phyloP scores from a whole-genome alignment of 1,140 invertebrate species.

The Cheumatopsyche charites region DNA sequence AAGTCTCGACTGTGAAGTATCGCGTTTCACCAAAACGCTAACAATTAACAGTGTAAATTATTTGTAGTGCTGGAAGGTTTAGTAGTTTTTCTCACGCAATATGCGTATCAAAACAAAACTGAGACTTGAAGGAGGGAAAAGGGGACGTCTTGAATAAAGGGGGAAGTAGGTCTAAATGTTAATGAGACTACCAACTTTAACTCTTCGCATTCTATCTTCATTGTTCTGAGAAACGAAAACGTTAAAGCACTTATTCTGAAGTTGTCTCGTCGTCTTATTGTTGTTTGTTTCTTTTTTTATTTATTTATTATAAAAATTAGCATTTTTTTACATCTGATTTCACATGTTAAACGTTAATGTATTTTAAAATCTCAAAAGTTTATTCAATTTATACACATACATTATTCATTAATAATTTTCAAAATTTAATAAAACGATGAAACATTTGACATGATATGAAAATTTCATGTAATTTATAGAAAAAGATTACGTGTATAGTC shows the following conservation, averaged over 20 bases:
- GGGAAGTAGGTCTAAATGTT: slow-evolving; percentile 33
- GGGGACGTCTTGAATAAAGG: not conserved
- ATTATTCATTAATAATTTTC: too few species aligned
- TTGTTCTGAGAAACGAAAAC: slow-evolving; percentile 20
- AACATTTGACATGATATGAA: too few species aligned
- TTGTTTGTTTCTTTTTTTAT: not conserved
- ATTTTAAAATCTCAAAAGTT: too few species aligned
- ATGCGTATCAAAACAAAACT: slow-evolving; percentile 34
- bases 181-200: slow-evolving; percentile 35
- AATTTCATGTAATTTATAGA: too few species aligned
- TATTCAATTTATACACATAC: too few species aligned
- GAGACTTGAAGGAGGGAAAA: not conserved
- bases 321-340: not conserved
- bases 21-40: slow-evolving; percentile 34
- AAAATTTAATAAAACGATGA: too few species aligned
- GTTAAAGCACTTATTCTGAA: not conserved
- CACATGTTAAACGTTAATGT: too few species aligned
- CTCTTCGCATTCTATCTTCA: slow-evolving; percentile 27
- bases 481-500: too few species aligned
- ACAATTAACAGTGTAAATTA: slow-evolving; percentile 44
- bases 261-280: not conserved
- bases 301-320: slow-evolving; percentile 13
- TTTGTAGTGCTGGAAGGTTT: slow-evolving; percentile 36
- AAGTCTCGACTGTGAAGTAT: slow-evolving; percentile 16
- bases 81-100: slow-evolving; percentile 37